A percentile compares a stretch with the other conserved stretches of the same genome.
These are phyloP conservation scores for Lycophotia porphyrea DNA, from an alignment of 2,888 invertebrate species.

Conservation along the genomic window DNA sequence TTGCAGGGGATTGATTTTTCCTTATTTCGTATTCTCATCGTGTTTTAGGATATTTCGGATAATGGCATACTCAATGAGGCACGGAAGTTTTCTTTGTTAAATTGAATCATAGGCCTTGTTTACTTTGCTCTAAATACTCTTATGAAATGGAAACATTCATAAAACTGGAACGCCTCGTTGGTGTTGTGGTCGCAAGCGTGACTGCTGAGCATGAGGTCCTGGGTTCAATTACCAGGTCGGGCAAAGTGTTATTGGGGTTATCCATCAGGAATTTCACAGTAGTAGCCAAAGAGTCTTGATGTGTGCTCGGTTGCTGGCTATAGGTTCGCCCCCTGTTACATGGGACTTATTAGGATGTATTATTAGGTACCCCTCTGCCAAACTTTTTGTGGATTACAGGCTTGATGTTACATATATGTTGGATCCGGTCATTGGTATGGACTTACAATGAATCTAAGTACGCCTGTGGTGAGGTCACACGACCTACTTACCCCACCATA, in stretches of 20 bases:
- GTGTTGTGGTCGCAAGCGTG: not conserved
- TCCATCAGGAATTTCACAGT: not conserved
- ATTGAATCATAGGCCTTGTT: slow-evolving; percentile 66
- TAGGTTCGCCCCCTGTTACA: not conserved
- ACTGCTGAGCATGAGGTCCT: not conserved
- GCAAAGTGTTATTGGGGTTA: not conserved
- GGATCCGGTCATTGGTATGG: no score
- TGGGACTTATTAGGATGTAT: not conserved
- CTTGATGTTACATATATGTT: not conserved
- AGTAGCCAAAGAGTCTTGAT: not conserved
- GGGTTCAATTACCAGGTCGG: not conserved
- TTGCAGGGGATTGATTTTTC: slow-evolving; percentile 76
- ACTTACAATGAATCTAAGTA: no score
- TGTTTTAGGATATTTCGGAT: slow-evolving; percentile 71
- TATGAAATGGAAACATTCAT: slow-evolving; percentile 11
- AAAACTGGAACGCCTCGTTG: not conserved
- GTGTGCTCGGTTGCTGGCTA: not conserved
- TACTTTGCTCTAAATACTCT: slow-evolving; percentile 51
- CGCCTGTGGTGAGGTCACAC: no score
- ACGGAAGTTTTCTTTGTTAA: slow-evolving; percentile 59
- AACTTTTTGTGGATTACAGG: not conserved
- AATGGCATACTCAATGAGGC: slow-evolving; percentile 66
- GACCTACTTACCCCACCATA: no score
- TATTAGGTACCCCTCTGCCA: not conserved
- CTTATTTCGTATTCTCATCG: slow-evolving; percentile 72